Evolutionary conservation across 2,113 vertebrate species (phyloP), one percentile per base, ranked within the genome.

Genomic region (Bubalus kerabau): DNA sequence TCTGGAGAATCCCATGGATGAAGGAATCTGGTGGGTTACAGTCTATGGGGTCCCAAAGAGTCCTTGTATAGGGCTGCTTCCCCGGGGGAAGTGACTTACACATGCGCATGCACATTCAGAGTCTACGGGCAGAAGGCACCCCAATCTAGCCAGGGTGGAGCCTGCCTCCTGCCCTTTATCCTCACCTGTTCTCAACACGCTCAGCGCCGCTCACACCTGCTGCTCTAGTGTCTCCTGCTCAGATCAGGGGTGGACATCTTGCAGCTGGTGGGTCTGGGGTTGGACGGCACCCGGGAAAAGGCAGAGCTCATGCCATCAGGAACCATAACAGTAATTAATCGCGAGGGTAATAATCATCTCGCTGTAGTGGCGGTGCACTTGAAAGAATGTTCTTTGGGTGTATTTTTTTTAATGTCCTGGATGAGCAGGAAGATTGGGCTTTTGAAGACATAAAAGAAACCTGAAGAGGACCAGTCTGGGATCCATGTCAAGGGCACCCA

Each of bases 381-480:
- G 76, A 95, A 91, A 95, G 91, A 87, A 21, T 93, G 59, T 91
- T 84, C 48, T 84, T 91, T 96, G 60, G 26, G 32, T 82, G 17
- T 57, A 6, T 52, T 40, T 90, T 87, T 64, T 60, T 48, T 40
- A 85, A 67, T 88, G 46, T 87, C 12, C 23, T 84, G 76, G 28
- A 40, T n/a, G 23, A 64, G 17, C 19, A 60, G 95, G 74, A 94
- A 54, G 43, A 56, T 84, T n/a, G 76, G 54, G 57, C 40, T 87
- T 96, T 94, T 95, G 90, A 93, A 95, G 54, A 71, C 32, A 17
- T 87, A 76, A 84, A 87, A 32, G 90, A 78, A 95, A 84, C 14
- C 11, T 0, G 1, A 78, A 67, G 86, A 84, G 12, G n/a, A 71
- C 28, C 15, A 28, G 59, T 32, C 40, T 96, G 90, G 81, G 87